phyloP scores from a whole-genome alignment of 2,888 invertebrate genomes.

The Petrolisthes manimaculis region DNA sequence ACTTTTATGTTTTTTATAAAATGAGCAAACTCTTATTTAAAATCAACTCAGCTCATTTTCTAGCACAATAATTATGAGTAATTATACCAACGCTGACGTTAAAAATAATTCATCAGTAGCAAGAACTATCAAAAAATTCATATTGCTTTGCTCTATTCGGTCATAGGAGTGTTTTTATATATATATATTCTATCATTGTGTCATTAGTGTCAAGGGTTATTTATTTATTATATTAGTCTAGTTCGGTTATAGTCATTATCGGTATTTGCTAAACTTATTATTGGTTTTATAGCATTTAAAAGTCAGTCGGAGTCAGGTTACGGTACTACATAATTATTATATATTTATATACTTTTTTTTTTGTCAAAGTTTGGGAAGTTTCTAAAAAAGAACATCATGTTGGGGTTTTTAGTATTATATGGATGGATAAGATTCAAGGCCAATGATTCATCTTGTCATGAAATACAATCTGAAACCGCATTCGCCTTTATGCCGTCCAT shows the following conservation, averaged over 20 bases:
- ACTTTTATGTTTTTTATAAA: conserved; percentile 55
- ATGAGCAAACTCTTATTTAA: conserved; percentile 46
- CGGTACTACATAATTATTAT: not conserved
- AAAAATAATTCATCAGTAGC: not conserved
- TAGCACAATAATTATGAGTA: not conserved
- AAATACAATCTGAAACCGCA: conserved; percentile 8
- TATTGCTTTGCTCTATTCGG: conserved; percentile 53
- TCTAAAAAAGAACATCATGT: conserved; percentile 4
- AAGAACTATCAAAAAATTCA: conserved; percentile 45
- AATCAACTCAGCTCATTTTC: conserved; percentile 12
- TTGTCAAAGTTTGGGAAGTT: conserved; percentile 9
- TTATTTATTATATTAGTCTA: not conserved
- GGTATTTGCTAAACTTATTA: conserved; percentile 1
- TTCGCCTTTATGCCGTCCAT: not conserved
- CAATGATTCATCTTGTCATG: conserved; percentile 1
- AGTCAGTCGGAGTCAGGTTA: not conserved
- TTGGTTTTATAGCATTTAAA: not conserved
- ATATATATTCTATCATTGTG: not conserved
- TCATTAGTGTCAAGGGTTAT: too few relatives aligned
- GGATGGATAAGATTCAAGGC: conserved; percentile 16
- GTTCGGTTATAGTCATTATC: not conserved
- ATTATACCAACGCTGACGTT: not conserved
- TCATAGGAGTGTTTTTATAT: conserved; percentile 48
- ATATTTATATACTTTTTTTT: not conserved
- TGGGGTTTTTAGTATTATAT: not conserved